Evolutionary conservation across 35 echinoderm and acorn worm genomes (phyloP).

Genomic region (Eucidaris tribuloides): DNA sequence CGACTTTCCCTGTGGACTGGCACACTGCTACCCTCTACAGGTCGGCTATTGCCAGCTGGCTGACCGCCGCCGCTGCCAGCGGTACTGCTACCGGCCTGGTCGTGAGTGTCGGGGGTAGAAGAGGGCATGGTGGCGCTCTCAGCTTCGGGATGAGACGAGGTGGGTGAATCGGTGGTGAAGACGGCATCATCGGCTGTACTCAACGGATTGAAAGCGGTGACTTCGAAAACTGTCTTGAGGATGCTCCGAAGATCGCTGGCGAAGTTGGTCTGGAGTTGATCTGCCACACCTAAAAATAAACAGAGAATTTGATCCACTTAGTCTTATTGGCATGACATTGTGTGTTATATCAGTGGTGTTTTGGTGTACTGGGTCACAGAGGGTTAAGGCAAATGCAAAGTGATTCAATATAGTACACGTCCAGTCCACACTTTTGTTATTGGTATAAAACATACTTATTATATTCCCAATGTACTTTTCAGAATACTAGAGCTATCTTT

Average conservation of each 20-base stretch:
- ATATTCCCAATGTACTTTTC: too few species aligned
- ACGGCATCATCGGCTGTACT: background rate
- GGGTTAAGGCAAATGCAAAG: too few species aligned
- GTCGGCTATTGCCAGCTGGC: too few species aligned
- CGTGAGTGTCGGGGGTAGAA: background rate
- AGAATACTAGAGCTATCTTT: too few species aligned
- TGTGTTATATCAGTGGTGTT: too few species aligned
- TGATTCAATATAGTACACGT: too few species aligned
- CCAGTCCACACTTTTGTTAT: too few species aligned
- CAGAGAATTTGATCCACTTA: too few species aligned
- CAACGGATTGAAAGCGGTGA: constrained; percentile 43
- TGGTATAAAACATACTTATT: too few species aligned
- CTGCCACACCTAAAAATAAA: constrained; percentile 77
- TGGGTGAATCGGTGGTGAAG: background rate
- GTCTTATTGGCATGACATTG: too few species aligned
- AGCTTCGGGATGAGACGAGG: background rate
- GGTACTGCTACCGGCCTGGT: constrained; percentile 2
- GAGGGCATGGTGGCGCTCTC: background rate
- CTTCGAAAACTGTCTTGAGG: constrained; percentile 92
- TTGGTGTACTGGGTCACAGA: too few species aligned
- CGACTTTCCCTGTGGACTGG: background rate
- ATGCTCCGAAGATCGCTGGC: constrained; percentile 90
- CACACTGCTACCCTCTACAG: background rate
- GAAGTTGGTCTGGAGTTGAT: constrained; percentile 97
- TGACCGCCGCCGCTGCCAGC: background rate